These are phyloP conservation scores for Tanypteryx hageni DNA, from an alignment of 2,888 invertebrate species.

Conservation along the genomic window DNA sequence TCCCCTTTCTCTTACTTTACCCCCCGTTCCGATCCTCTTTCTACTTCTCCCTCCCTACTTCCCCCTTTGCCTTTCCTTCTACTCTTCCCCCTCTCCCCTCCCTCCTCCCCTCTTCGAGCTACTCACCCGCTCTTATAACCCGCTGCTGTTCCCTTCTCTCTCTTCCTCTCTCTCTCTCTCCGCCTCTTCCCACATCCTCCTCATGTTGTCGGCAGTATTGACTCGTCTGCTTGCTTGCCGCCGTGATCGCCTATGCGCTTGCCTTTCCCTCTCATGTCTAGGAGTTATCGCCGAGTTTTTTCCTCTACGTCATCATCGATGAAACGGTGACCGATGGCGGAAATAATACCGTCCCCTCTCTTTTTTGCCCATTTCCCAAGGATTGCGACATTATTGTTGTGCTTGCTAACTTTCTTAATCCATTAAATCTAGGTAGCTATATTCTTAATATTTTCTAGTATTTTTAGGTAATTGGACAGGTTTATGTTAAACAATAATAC, in stretches of 20 bases:
- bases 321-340: background rate
- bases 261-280: background rate
- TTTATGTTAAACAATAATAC: too few relatives aligned
- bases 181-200: background rate
- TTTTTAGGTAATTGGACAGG: too few relatives aligned
- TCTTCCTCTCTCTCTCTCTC: background rate
- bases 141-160: background rate
- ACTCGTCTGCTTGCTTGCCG: conserved; percentile 2
- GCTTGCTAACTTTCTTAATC: too few relatives aligned
- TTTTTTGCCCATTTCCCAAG: too few relatives aligned
- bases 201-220: conserved; percentile 18
- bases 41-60: background rate
- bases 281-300: background rate
- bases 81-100: background rate
- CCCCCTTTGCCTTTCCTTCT: background rate
- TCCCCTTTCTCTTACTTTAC: background rate
- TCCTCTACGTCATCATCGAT: conserved; percentile 6
- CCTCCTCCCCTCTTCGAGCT: background rate
- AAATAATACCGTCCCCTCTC: background rate
- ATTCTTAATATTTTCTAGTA: too few relatives aligned
- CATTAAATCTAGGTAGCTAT: too few relatives aligned
- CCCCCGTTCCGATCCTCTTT: background rate
- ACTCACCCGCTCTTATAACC: background rate
- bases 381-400: too few relatives aligned
- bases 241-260: background rate